Evolutionary conservation across 2,888 invertebrate species (phyloP), one percentile per base, ranked within the genome.

Genomic region (Scaptomyza reducta): DNA sequence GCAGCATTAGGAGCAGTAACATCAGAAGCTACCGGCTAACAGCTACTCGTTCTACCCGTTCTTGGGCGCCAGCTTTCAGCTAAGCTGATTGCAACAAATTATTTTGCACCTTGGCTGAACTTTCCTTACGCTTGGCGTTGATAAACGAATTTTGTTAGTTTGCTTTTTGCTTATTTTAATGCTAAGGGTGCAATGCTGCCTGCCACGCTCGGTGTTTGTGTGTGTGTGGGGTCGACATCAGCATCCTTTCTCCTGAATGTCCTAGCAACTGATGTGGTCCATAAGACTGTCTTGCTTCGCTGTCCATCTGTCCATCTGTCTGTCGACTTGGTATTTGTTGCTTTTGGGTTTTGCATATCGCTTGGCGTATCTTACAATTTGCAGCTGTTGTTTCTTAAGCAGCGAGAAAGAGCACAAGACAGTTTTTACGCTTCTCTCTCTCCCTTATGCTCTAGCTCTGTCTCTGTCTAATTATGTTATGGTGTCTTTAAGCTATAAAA

Each of bases 31-130:
- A 55, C 3, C 10, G 55, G 42, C 74, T 54, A 41, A 41, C 41
- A 38, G 51, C 16, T 47, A 40, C 6, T 27, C 25, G 27, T 22
- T 22, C 47, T 16, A 13, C 41, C 13, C 42, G 57, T 63, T 63
- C 16, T 16, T 9, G 40, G 40, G 40, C n/a, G 50, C 42, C 65
- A 73, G 81, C 72, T 67, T 75, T 72, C 65, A 70, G 83, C 78
- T 84, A 84, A 84, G 88, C 84, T 87, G 84, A 84, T 87, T 84
- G 84, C 88, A 84, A 84, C 84, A 84, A 84, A 84, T 84, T 84
- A 84, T 84, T 84, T 84, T 84, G 88, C 88, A 84, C 84, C 88
- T 84, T 84, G 83, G 70, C 69, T 87, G 84, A 87, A 83, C 82
- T 83, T 83, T 83, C 74, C 71, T 81, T 81, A 69, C 74, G 85